Percentiles rank a stretch among this genome's conserved stretches.
Conservation (phyloP, 2,113 vertebrate genomes). For the Toxostoma redivivum region DNA sequence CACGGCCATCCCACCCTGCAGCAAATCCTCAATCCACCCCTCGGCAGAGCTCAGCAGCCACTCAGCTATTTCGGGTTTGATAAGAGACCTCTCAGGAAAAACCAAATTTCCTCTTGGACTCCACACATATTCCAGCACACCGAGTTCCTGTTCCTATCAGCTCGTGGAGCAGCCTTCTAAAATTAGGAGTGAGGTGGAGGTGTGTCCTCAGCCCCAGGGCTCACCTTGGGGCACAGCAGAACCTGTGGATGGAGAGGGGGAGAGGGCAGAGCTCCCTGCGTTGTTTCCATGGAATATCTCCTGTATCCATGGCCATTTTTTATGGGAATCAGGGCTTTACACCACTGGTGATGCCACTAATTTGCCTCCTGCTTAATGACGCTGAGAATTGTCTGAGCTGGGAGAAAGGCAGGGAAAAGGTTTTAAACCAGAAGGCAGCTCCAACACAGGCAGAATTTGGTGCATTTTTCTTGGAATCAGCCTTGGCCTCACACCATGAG, state of each 20-base stretch:
- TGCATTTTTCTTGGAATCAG: not conserved
- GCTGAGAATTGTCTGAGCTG: not conserved
- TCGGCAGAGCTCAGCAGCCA: not conserved
- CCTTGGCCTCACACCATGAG: not conserved
- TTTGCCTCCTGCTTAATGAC: not conserved
- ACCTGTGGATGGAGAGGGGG: not conserved
- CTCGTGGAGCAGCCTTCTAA: constrained; percentile 35
- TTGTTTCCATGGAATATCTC: not conserved
- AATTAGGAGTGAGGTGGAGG: constrained; percentile 27
- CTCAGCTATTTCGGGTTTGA: constrained; percentile 48
- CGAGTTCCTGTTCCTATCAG: constrained; percentile 43
- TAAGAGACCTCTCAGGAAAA: constrained; percentile 66
- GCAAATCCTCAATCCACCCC: not conserved
- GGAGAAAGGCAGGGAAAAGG: not conserved
- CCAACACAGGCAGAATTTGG: fast-evolving
- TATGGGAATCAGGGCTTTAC: not conserved
- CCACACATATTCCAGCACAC: constrained; percentile 16
- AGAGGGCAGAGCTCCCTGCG: not conserved
- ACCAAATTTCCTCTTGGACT: constrained; percentile 58
- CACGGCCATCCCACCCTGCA: not conserved
- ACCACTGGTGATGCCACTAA: not conserved
- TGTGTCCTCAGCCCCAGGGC: not conserved
- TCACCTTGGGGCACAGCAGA: not conserved
- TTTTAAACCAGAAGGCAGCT: not conserved
- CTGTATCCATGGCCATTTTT: not conserved